Evolutionary conservation across 2,888 invertebrate genomes (phyloP), one percentile per base, ranked within the genome.

Genomic region (Mythimna pallens): DNA sequence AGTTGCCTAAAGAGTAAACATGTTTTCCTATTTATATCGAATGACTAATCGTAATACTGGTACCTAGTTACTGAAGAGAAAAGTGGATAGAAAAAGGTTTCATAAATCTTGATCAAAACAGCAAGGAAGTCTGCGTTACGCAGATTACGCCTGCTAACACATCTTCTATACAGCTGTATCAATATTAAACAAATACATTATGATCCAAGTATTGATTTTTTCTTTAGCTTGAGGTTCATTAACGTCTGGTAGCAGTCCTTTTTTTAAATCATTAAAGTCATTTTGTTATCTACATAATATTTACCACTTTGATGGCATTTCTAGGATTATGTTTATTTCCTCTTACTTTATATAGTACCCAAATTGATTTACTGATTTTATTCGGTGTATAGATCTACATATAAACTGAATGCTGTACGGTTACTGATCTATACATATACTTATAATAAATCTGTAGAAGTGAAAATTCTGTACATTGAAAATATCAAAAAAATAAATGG

Each of bases 41-140:
- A n/a, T 17, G 58, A 25, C 8, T 17, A 50, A 10, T 69, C 17
- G 43, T 52, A 50, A 43, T 22, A 40, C 30, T n/a, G 20, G 30
- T 34, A 43, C 43, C 4, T 43, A 10, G 14, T 22, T 14, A 58
- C 5, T 58, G 8, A 34, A 52, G 57, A 43, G 55, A 43, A 47
- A 65, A 52, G 22, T 12, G 6, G 25, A 9, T 36, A 6, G 43
- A 68, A 75, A 75, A 52, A 43, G 30, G 50, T 61, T 54, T 64
- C 22, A 50, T 36, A 47, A 17, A 30, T 34, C 14, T 55, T 20
- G 36, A 25, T 47, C 25, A 25, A 25, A 55, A 17, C 57, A 52
- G 6, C 34, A 12, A 25, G 25, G 22, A 22, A 54, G 25, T 17
- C 25, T 47, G 61, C 9, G 30, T 36, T n/a, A 57, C 36, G 20